phyloP scores from a whole-genome alignment of 2,797 vertebrate genomes.

The Kryptolebias ocellatus region DNA sequence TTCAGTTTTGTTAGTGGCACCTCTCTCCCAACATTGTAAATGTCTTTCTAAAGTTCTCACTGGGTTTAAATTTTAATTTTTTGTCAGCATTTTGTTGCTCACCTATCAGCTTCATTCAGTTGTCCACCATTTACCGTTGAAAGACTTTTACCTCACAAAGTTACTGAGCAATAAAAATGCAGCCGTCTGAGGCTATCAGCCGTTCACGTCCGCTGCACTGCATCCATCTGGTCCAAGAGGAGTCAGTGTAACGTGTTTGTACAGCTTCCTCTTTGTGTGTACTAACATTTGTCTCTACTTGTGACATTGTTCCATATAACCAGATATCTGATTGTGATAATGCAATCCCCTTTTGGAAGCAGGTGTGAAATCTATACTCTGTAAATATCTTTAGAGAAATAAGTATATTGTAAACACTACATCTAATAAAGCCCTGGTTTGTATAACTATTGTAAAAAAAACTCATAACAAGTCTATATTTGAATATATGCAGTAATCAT shows the following conservation, averaged over 20 bases:
- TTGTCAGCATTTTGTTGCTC: conserved; percentile 7
- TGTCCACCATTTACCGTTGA: conserved; percentile 12
- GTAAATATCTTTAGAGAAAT: conserved; percentile 70
- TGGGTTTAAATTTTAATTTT: conserved; percentile 28
- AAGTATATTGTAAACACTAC: conserved; percentile 63
- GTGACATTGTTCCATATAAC: conserved; percentile 44
- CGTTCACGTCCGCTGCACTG: conserved; percentile 31
- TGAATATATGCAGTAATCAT: conserved; percentile 47
- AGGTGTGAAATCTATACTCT: conserved; percentile 69
- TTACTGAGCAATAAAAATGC: conserved; percentile 75
- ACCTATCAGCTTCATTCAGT: conserved; percentile 13
- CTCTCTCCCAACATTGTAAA: conserved; percentile 7
- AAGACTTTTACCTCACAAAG: conserved; percentile 66
- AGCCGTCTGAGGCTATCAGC: conserved; percentile 51
- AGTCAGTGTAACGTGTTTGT: conserved; percentile 44
- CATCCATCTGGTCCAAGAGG: conserved; percentile 26
- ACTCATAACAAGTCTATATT: conserved; percentile 34
- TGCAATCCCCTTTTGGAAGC: conserved; percentile 59
- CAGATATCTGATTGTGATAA: conserved; percentile 59
- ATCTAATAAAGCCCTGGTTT: conserved; percentile 57
- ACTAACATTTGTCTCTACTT: conserved; percentile 52
- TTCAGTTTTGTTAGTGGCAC: conserved; percentile 36
- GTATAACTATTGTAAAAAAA: conserved; percentile 53
- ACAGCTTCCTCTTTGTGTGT: conserved; percentile 38
- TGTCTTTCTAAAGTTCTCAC: conserved; percentile 13